These are phyloP conservation scores for Ceramica pisi DNA, from an alignment of 2,888 invertebrate species.

Conservation along the genomic window DNA sequence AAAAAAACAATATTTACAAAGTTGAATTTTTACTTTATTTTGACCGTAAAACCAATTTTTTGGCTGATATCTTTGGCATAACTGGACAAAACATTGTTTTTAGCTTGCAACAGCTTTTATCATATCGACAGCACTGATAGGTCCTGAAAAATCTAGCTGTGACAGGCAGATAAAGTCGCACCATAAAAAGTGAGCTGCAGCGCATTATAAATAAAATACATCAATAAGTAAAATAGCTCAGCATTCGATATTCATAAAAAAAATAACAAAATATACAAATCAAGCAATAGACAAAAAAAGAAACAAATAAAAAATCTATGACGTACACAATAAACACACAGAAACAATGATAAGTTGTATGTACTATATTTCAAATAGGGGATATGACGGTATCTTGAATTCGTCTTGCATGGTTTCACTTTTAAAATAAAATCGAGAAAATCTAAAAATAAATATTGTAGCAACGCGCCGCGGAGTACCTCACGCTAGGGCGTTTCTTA, in stretches of 20 bases:
- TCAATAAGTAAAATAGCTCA: neutral
- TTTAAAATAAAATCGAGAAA: neutral
- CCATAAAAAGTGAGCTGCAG: neutral
- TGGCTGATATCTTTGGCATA: neutral
- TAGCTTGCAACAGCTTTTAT: neutral
- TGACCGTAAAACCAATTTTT: neutral
- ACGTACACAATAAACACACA: slow-evolving; percentile 3
- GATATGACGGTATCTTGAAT: slow-evolving; percentile 28
- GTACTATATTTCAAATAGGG: slow-evolving; percentile 42
- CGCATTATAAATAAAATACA: neutral
- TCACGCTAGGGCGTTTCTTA: neutral
- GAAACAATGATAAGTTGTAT: neutral
- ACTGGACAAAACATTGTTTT: neutral
- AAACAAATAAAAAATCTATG: neutral
- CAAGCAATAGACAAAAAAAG: neutral
- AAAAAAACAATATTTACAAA: too few relatives aligned
- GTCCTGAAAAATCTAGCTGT: neutral
- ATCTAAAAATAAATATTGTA: neutral
- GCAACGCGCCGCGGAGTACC: slow-evolving; percentile 6
- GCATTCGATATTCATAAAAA: neutral
- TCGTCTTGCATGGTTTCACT: slow-evolving; percentile 42
- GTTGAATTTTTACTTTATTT: neutral
- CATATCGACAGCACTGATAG: neutral
- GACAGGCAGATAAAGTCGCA: neutral
- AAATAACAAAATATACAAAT: neutral